phyloP scores from a whole-genome alignment of 2,797 vertebrate species.

The Semaprochilodus insignis region DNA sequence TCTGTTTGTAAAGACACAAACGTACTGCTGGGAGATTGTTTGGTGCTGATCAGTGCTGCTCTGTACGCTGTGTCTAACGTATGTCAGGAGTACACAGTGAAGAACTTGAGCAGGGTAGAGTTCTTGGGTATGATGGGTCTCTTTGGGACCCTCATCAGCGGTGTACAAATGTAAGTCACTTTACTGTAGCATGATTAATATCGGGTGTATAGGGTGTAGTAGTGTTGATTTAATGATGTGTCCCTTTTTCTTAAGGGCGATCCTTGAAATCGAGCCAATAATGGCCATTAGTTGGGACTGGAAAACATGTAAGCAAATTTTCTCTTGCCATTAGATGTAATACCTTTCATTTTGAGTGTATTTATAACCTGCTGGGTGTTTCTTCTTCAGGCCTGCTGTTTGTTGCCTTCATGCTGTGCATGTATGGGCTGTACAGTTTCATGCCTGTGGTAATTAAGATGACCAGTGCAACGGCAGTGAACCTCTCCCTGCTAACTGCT shows the following conservation, averaged over 20 bases:
- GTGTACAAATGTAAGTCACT: conserved; percentile 75
- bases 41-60: conserved; percentile 92
- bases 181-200: background rate
- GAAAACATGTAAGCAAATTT: conserved; percentile 80
- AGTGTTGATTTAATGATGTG: background rate
- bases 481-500: conserved; percentile 92
- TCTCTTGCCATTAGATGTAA: background rate
- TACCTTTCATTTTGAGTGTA: background rate
- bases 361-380: background rate
- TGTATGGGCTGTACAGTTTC: conserved; percentile 93
- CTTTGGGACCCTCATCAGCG: conserved; percentile 92
- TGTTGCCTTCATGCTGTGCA: conserved; percentile 85
- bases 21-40: conserved; percentile 88
- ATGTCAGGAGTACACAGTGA: conserved; percentile 95
- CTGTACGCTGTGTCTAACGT: conserved; percentile 94
- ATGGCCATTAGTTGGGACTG: conserved; percentile 82
- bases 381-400: conserved; percentile 82
- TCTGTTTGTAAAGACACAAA: conserved; percentile 75
- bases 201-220: background rate
- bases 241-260: conserved; percentile 78
- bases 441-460: conserved; percentile 92
- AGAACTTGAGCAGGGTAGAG: conserved; percentile 91
- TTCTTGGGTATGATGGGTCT: conserved; percentile 98
- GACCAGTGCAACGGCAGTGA: conserved; percentile 92
- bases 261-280: conserved; percentile 83